Percentiles rank a stretch among this genome's conserved stretches.
Conservation (phyloP, 2,797 vertebrate genomes). For the Xyrichtys novacula region DNA sequence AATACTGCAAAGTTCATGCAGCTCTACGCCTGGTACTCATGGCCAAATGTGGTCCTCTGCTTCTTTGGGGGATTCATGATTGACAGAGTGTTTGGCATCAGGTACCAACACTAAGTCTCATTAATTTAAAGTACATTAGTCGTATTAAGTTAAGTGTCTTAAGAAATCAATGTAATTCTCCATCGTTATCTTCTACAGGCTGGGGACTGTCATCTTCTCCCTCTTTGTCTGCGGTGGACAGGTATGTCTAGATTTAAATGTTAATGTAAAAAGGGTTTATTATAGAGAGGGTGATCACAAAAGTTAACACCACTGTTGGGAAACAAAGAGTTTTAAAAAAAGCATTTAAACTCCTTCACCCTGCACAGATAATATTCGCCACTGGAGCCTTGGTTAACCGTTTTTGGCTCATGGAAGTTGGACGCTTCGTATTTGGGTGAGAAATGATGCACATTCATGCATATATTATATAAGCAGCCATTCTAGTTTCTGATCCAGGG, state of each 20-base stretch:
- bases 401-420: slow-evolving; percentile 95
- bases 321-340: not conserved
- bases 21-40: slow-evolving; percentile 98
- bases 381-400: slow-evolving; percentile 87
- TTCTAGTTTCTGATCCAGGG: accelerated
- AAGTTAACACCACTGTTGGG: too few species aligned
- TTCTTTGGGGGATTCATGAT: slow-evolving; percentile 97
- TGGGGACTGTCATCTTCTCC: slow-evolving; percentile 95
- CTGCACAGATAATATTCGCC: slow-evolving; percentile 90
- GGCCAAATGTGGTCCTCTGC: slow-evolving; percentile 98
- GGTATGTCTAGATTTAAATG: slow-evolving; percentile 80
- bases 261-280: not conserved
- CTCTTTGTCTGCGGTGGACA: slow-evolving; percentile 93
- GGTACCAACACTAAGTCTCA: slow-evolving; percentile 75
- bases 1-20: slow-evolving; percentile 94
- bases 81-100: slow-evolving; percentile 96
- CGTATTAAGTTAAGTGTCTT: too few species aligned
- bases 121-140: not conserved
- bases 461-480: not conserved
- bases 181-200: slow-evolving; percentile 72
- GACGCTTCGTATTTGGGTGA: slow-evolving; percentile 97
- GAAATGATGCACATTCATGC: slow-evolving; percentile 33
- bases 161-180: not conserved
- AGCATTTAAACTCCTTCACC: not conserved
- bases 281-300: not conserved